Base-by-base conservation (phyloP, 2,888 invertebrate species). In the Eledona agricola region DNA sequence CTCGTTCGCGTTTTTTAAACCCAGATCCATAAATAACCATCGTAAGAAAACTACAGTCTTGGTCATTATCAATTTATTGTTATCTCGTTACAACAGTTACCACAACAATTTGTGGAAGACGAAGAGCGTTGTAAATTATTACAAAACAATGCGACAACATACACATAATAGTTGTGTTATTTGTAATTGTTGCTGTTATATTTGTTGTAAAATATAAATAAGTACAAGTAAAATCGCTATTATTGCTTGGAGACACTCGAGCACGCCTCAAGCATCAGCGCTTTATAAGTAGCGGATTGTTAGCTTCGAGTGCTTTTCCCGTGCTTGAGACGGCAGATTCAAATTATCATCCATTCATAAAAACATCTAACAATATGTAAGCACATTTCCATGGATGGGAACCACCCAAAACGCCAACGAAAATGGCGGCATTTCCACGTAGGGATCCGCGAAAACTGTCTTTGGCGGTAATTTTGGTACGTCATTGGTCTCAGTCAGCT, bases 361-460 rank as follows among this genome's bases (percentile, higher is more conserved):
- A n/a, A 19, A 11, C 22, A 15, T 16, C 22, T 51, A 50, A 20
- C 38, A 40, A 23, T 5, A 32, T 4, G 40, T 20, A 5, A 31
- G 4, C 6, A 23, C 32, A 40, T 31, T 38, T 22, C 16, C 52
- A 43, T 51, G 51, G 46, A 51, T 52, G 2, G 64, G 60, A 51
- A 85, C 72, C 1, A 85, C 79, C 81, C 86, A 83, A 73, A 87
- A 88, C 26, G 80, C 82, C 66, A 87, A 79, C 3, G 87, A 85
- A 65, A 81, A 82, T 31, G 84, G 80, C 2, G 85, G 85, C 74
- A 87, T 77, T 12, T 76, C 72, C 46, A 85, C 73, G 60, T 80
- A 75, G 34, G 77, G 77, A 1, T 77, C 74, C 65, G 78, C 76
- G 53, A 77, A 75, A 28, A 77, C 64, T 28, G 72, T 73, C 10